Conservation (phyloP, 1,140 invertebrate species). For the Dinoponera quadriceps region DNA sequence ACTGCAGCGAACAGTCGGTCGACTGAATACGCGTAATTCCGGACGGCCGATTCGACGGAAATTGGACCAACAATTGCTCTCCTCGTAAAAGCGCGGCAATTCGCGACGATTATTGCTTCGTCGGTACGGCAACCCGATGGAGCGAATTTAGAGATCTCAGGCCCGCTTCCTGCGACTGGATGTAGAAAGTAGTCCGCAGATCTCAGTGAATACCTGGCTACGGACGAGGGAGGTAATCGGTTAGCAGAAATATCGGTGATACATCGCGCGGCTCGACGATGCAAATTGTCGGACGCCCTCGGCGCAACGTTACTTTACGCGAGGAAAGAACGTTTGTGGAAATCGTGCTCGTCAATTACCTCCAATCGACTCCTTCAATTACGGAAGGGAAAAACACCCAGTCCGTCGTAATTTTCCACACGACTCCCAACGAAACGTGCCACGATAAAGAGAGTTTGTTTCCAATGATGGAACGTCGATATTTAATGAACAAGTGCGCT, state of each 20-base stretch:
- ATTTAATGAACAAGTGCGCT: neutral
- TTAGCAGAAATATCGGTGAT: neutral
- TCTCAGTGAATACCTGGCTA: no score
- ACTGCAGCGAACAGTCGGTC: slow-evolving; percentile 35
- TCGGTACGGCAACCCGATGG: no score
- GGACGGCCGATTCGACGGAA: neutral
- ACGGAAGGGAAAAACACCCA: no score
- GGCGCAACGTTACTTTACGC: neutral
- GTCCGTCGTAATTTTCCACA: neutral
- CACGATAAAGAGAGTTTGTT: neutral
- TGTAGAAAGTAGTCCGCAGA: slow-evolving; percentile 38
- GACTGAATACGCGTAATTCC: slow-evolving; percentile 60
- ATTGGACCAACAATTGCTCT: neutral
- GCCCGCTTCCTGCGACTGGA: neutral
- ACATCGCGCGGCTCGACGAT: no score
- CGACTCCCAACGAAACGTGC: neutral
- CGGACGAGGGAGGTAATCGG: neutral
- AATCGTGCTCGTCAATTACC: neutral
- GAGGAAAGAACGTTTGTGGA: neutral
- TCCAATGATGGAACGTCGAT: neutral
- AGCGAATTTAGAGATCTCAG: neutral
- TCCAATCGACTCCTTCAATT: no score
- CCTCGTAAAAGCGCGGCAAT: neutral
- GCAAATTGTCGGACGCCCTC: neutral
- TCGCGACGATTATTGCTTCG: no score